Percentiles rank a stretch among this genome's conserved stretches.
Evolutionary conservation across 2,113 vertebrate species (phyloP).

Genomic region (Daboia siamensis): DNA sequence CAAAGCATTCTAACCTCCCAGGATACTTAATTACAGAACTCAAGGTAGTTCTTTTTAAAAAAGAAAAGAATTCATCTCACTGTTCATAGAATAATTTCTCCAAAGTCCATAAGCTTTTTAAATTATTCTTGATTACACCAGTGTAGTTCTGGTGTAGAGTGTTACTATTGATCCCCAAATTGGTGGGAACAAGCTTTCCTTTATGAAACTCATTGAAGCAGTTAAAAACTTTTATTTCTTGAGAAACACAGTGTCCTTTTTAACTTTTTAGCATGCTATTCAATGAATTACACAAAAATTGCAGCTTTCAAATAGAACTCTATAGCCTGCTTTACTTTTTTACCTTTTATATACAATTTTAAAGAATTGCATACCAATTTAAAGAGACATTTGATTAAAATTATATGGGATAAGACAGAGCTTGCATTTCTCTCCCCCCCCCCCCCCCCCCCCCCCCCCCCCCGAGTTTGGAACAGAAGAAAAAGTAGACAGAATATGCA

Average conservation of each 20-base stretch:
- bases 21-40: neutral
- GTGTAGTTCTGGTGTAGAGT: neutral
- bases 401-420: neutral
- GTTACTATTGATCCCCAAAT: neutral
- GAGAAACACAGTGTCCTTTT: neutral
- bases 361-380: neutral
- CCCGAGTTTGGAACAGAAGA: neutral
- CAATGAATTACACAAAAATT: neutral
- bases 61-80: neutral
- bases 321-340: neutral
- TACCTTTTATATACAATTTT: neutral
- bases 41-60: neutral
- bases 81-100: neutral
- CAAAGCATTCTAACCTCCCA: neutral
- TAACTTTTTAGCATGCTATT: neutral
- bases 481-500: neutral
- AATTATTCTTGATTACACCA: neutral
- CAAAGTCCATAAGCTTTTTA: neutral
- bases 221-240: neutral
- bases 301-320: neutral
- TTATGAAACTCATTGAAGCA: neutral
- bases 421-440: neutral
- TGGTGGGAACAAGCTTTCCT: neutral
- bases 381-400: neutral
- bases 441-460: neutral